Evolutionary conservation across 1,140 invertebrate species (phyloP), one percentile per base, ranked within the genome.

Genomic region (Limonius californicus): DNA sequence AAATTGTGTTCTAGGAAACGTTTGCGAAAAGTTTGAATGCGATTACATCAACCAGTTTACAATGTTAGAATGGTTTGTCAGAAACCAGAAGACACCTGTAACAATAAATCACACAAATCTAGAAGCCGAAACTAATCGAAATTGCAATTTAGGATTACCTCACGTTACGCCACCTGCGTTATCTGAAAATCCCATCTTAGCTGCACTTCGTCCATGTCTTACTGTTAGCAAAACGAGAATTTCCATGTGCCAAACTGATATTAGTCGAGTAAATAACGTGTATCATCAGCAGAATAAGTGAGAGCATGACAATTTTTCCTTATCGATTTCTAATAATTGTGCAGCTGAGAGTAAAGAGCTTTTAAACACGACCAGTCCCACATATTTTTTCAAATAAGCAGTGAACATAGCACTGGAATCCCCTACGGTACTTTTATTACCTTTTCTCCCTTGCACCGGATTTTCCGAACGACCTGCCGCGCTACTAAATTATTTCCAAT

Each of bases 401-500:
- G 19, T 32, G 32, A 32, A 39, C 35, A 39, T 39, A 39, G n/a
- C 35, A 39, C n/a, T 14, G n/a, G 9, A 23, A 58, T 50, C 55
- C 61, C 56, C 47, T 43, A 59, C 19, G 62, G 45, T 42, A 54
- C 30, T 59, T 59, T 64, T 59, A 64, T 64, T 59, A 54, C 47
- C 57, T 39, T 59, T 64, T 59, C 19, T 61, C 53, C 35, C 47
- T 35, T 43, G 54, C 57, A 56, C 54, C 62, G 54, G 57, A 64
- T 64, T 64, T 64, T 64, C 57, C 62, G 50, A 64, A 64, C 57
- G 57, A 55, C 50, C 62, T 55, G 57, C 32, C 27, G 61, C 54
- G 56, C 56, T 56, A 30, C 50, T 64, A 64, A 64, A 64, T 64
- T 64, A 64, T 64, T 64, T 64, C 43, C 62, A 59, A 64, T 64